Evolutionary conservation across 2,797 vertebrate species (phyloP).

Genomic region (Sebastolobus altivelis): DNA sequence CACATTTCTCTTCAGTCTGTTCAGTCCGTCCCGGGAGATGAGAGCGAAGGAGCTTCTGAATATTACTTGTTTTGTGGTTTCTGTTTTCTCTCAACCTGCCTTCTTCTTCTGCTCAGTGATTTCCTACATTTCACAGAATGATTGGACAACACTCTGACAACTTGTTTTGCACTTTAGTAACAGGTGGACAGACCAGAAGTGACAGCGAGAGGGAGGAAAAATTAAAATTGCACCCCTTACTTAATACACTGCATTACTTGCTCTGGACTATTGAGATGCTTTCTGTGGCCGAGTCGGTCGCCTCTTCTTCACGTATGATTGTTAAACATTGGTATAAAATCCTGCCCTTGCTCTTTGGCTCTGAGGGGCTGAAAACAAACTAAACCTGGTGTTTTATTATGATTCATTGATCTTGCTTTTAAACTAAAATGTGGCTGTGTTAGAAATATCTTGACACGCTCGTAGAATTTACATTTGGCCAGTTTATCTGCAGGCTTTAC

Average conservation of each 20-base stretch:
- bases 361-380: slow-evolving; percentile 59
- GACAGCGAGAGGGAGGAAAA: slow-evolving; percentile 15
- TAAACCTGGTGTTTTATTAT: slow-evolving; percentile 37
- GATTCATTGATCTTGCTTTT: slow-evolving; percentile 27
- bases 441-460: slow-evolving; percentile 58
- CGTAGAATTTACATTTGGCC: slow-evolving; percentile 68
- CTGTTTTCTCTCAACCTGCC: slow-evolving; percentile 35
- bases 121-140: slow-evolving; percentile 75
- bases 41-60: slow-evolving; percentile 42
- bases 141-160: slow-evolving; percentile 66
- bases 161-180: slow-evolving; percentile 41
- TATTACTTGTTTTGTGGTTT: slow-evolving; percentile 20
- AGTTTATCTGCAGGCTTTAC: slow-evolving; percentile 56
- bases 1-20: slow-evolving; percentile 57
- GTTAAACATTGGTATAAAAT: slow-evolving; percentile 66
- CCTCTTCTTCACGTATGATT: slow-evolving; percentile 50
- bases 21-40: slow-evolving; percentile 56
- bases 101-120: slow-evolving; percentile 60
- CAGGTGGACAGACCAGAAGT: slow-evolving; percentile 34
- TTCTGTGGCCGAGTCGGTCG: slow-evolving; percentile 15
- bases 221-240: slow-evolving; percentile 5
- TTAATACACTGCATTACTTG: slow-evolving; percentile 30
- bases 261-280: slow-evolving; percentile 35
- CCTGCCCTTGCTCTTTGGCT: slow-evolving; percentile 70
- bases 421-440: slow-evolving; percentile 59